phyloP scores from a whole-genome alignment of 2,888 invertebrate species.

The Notocelia uddmanniana region DNA sequence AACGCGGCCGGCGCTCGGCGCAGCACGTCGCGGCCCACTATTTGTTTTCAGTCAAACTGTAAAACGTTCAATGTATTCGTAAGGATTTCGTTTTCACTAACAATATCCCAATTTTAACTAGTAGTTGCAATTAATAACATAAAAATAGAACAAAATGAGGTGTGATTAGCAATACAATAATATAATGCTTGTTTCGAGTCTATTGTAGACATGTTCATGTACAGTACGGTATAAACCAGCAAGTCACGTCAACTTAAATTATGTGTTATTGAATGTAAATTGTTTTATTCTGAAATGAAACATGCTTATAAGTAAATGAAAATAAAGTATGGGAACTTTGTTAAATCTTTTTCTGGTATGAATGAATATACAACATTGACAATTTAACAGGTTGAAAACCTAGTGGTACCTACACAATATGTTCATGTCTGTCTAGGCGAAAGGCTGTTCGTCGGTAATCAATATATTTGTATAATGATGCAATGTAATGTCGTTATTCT shows the following conservation, averaged over 20 bases:
- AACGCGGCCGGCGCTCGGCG: slow-evolving; percentile 26
- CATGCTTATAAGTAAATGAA: slow-evolving; percentile 85
- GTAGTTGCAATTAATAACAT: slow-evolving; percentile 63
- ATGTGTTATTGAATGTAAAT: slow-evolving; percentile 84
- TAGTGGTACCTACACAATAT: no score
- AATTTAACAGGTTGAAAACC: background rate
- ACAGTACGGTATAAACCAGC: slow-evolving; percentile 79
- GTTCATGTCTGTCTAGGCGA: no score
- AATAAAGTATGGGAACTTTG: slow-evolving; percentile 84
- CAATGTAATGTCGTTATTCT: no score
- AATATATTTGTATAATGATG: no score
- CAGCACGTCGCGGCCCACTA: slow-evolving; percentile 7
- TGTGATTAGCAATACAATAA: slow-evolving; percentile 62
- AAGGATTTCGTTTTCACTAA: slow-evolving; percentile 65
- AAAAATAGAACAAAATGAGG: slow-evolving; percentile 63
- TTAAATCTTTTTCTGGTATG: slow-evolving; percentile 64
- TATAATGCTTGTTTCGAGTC: slow-evolving; percentile 54
- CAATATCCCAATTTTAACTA: slow-evolving; percentile 64
- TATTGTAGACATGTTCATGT: slow-evolving; percentile 62
- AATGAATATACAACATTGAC: no score
- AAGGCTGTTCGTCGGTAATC: no score
- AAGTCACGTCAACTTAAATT: slow-evolving; percentile 84
- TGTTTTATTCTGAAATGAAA: slow-evolving; percentile 84
- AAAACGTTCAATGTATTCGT: slow-evolving; percentile 41
- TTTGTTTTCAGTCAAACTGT: slow-evolving; percentile 46